phyloP scores from a whole-genome alignment of 2,888 invertebrate genomes.

The Cotesia congregata region DNA sequence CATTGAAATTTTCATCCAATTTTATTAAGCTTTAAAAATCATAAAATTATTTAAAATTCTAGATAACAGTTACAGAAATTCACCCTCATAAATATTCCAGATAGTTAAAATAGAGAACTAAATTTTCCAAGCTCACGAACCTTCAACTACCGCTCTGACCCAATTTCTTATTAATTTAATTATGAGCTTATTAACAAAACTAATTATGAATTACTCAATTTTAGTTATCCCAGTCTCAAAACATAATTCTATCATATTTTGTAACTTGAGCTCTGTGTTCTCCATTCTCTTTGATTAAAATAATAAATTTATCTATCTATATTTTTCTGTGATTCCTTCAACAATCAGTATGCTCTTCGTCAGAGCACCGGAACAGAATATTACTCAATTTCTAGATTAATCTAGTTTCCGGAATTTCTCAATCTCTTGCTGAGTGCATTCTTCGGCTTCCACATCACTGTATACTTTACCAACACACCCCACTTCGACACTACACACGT shows the following conservation, averaged over 20 bases:
- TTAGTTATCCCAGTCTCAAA: not conserved
- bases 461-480: not conserved
- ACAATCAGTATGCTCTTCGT: not conserved
- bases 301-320: not conserved
- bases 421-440: slow-evolving; percentile 32
- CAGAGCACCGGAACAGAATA: slow-evolving; percentile 9
- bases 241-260: not conserved
- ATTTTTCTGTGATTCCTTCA: slow-evolving; percentile 1
- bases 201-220: slow-evolving; percentile 4
- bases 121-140: too few relatives aligned
- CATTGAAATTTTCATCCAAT: too few relatives aligned
- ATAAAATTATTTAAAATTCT: too few relatives aligned
- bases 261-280: not conserved
- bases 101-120: too few relatives aligned
- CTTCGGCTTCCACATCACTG: slow-evolving; percentile 11
- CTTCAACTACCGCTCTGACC: not conserved
- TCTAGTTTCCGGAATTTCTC: not conserved
- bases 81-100: too few relatives aligned
- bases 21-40: too few relatives aligned
- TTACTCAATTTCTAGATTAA: slow-evolving; percentile 8
- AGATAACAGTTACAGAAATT: too few relatives aligned
- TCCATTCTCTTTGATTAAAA: not conserved
- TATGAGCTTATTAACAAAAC: slow-evolving; percentile 3
- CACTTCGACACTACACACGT: not conserved
- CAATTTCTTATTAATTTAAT: not conserved